These are phyloP conservation scores for Nemopilema nomurai DNA, from an alignment of 30 jellyfish, hydroid and myxozoan genomes.

Conservation along the genomic window DNA sequence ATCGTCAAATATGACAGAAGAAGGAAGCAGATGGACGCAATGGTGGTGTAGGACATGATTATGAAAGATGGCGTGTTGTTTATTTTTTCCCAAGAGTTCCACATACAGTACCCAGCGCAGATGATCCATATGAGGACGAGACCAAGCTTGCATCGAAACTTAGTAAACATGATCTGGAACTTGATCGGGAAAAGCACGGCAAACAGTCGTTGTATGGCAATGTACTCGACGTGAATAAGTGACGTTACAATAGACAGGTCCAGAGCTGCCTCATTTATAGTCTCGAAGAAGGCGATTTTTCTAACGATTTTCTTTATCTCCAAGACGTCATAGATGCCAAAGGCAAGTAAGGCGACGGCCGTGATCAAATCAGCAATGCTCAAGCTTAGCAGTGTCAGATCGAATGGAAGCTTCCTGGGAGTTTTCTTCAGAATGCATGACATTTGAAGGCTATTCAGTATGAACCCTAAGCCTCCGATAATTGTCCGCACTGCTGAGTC, in stretches of 20 bases:
- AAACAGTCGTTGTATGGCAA: constrained; percentile 38
- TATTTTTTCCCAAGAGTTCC: constrained; percentile 32
- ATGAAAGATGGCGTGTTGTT: constrained; percentile 8
- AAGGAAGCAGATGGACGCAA: not conserved
- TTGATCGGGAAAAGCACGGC: constrained; percentile 35
- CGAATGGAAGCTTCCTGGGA: constrained; percentile 16
- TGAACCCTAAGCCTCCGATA: constrained; percentile 11
- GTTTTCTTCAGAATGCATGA: constrained; percentile 6
- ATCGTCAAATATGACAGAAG: constrained; percentile 10
- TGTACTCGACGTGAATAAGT: constrained; percentile 33
- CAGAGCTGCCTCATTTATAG: constrained; percentile 25
- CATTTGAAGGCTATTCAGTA: constrained; percentile 10
- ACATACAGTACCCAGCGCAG: constrained; percentile 6
- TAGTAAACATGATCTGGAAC: constrained; percentile 29
- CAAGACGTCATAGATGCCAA: constrained; percentile 27
- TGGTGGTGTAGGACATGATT: constrained; percentile 9
- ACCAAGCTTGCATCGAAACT: constrained; percentile 28
- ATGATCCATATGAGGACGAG: constrained; percentile 20
- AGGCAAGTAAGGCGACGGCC: constrained; percentile 9
- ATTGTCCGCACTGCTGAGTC: constrained; percentile 22
- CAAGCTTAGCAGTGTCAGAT: constrained; percentile 24
- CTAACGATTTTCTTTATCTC: not conserved
- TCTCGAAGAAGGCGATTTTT: not conserved
- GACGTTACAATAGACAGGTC: constrained; percentile 37
- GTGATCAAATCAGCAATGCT: constrained; percentile 35